Percentiles rank a stretch among this genome's conserved stretches.
phyloP scores from a whole-genome alignment of 2,888 invertebrate genomes.

The Tortricodes alternella region DNA sequence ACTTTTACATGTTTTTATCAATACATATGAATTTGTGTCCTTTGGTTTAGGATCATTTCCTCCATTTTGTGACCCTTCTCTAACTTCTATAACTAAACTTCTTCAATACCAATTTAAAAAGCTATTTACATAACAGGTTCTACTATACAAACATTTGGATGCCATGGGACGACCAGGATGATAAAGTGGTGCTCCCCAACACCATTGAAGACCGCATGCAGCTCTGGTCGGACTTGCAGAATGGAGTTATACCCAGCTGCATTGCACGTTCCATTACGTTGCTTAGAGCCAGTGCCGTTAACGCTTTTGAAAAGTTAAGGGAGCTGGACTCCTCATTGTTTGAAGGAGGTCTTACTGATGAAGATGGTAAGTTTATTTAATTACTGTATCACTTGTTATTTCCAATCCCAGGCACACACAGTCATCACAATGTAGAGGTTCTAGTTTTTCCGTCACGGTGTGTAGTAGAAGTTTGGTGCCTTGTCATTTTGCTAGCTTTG shows the following conservation, averaged over 20 bases:
- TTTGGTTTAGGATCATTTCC: too few species aligned
- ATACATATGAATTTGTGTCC: too few species aligned
- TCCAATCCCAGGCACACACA: not conserved
- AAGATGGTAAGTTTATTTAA: constrained; percentile 58
- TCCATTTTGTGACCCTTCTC: too few species aligned
- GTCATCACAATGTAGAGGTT: too few species aligned
- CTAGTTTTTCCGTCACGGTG: too few species aligned
- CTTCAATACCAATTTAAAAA: too few species aligned
- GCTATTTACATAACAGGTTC: constrained; percentile 80
- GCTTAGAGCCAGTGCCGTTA: constrained; percentile 66
- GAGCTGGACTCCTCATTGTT: constrained; percentile 70
- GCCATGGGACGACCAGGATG: constrained; percentile 87
- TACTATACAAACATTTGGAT: constrained; percentile 86
- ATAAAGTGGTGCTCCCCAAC: constrained; percentile 77
- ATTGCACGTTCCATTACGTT: constrained; percentile 60
- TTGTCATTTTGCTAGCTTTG: too few species aligned
- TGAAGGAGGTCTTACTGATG: constrained; percentile 66
- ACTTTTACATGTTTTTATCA: too few species aligned
- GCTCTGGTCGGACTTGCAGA: constrained; percentile 71
- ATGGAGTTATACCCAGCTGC: constrained; percentile 63
- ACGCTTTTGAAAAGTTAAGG: constrained; percentile 64
- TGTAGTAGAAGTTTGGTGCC: too few species aligned
- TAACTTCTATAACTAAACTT: too few species aligned
- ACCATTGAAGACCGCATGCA: constrained; percentile 75
- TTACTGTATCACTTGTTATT: not conserved